These are phyloP conservation scores for Paradoxurus hermaphroditus DNA, from an alignment of 2,113 vertebrate genomes.

Conservation along the genomic window DNA sequence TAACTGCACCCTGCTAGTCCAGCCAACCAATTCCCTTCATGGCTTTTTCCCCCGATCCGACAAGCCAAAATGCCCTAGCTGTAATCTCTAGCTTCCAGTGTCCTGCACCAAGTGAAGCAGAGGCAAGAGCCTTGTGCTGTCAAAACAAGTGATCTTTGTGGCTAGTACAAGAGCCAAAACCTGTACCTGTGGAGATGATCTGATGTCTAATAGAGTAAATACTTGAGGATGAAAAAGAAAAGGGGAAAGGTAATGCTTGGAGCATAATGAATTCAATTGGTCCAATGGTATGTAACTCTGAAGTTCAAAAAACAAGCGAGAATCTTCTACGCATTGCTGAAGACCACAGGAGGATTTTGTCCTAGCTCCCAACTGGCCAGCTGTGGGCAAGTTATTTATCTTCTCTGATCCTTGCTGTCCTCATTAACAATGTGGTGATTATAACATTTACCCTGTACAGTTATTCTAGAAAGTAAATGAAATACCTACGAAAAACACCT, in stretches of 20 bases:
- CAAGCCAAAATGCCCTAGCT: not conserved
- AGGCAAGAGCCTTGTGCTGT: not conserved
- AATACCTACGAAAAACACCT: not conserved
- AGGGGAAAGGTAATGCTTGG: not conserved
- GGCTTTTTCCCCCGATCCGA: not conserved
- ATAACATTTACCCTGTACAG: not conserved
- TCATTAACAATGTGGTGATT: not conserved
- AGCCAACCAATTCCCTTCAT: not conserved
- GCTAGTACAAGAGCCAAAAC: not conserved
- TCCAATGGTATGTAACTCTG: not conserved
- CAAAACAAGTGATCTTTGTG: not conserved
- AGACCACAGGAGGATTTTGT: not conserved
- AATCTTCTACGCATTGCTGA: not conserved
- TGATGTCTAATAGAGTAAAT: not conserved
- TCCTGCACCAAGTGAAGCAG: not conserved
- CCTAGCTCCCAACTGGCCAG: not conserved
- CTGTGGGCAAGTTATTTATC: not conserved
- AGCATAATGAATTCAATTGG: not conserved
- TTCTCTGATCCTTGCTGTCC: not conserved
- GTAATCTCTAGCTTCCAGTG: not conserved
- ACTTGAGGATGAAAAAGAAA: not conserved
- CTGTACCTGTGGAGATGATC: not conserved
- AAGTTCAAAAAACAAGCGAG: not conserved
- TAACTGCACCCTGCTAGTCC: not conserved
- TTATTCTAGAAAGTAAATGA: slow-evolving; percentile 3